phyloP scores from a whole-genome alignment of 2,113 vertebrate genomes.

The Cinclus cinclus region DNA sequence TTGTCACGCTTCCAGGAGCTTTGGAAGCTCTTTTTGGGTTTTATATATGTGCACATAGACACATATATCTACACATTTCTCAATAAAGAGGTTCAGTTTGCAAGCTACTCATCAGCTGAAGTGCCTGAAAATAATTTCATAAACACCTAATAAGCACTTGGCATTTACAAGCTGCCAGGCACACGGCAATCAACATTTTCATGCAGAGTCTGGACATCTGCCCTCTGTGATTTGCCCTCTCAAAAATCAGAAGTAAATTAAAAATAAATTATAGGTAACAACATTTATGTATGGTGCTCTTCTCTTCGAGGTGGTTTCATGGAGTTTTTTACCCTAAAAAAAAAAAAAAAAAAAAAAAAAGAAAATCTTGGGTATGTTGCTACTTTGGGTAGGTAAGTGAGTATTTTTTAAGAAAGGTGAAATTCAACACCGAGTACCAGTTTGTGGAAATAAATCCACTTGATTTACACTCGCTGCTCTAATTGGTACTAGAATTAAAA shows the following conservation, averaged over 20 bases:
- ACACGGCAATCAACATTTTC: not conserved
- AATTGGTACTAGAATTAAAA: not conserved
- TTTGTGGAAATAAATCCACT: not conserved
- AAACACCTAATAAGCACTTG: slow-evolving; percentile 36
- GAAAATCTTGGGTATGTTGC: not conserved
- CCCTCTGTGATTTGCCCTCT: not conserved
- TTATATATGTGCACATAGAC: fast-evolving
- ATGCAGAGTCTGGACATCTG: not conserved
- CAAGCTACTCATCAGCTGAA: slow-evolving; percentile 28
- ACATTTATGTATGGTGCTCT: not conserved
- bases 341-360: not conserved
- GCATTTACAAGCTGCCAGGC: slow-evolving; percentile 57
- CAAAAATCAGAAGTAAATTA: not conserved
- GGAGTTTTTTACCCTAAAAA: not conserved
- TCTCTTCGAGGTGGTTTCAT: not conserved
- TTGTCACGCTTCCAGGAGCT: not conserved
- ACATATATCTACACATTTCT: not conserved
- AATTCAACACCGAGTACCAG: not conserved
- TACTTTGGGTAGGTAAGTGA: not conserved
- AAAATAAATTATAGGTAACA: not conserved
- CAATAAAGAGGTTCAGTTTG: not conserved
- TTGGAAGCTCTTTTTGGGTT: not conserved
- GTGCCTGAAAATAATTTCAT: slow-evolving; percentile 28
- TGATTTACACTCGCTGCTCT: not conserved
- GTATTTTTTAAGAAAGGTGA: not conserved